phyloP scores from a whole-genome alignment of 2,888 invertebrate genomes.

The Steinernema carpocapsae region DNA sequence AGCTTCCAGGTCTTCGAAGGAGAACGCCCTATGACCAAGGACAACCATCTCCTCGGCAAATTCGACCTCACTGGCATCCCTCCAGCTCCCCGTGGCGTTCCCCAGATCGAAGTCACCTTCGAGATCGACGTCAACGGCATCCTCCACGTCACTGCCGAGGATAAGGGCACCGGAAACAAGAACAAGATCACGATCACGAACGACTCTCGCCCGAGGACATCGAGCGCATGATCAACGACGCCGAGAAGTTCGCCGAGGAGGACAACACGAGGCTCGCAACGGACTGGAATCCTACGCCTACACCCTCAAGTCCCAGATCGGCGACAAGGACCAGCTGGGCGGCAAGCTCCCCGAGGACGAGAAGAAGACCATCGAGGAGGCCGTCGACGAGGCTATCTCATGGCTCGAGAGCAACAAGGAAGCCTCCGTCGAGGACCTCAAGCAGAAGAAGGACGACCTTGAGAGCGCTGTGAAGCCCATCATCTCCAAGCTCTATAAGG shows the following conservation, averaged over 20 bases:
- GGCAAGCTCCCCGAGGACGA: conserved; percentile 84
- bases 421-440: conserved; percentile 72
- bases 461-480: conserved; percentile 96
- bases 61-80: conserved; percentile 79
- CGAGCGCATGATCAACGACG: conserved; percentile 97
- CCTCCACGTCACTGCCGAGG: conserved; percentile 86
- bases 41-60: conserved; percentile 96
- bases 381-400: conserved; percentile 94
- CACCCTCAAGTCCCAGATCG: conserved; percentile 87
- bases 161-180: conserved; percentile 97
- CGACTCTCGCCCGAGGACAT: conserved; percentile 97
- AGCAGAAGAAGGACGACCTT: conserved; percentile 89
- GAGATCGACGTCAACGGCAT: conserved; percentile 73
- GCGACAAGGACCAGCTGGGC: conserved; percentile 95
- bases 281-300: conserved; percentile 96
- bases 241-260: conserved; percentile 97
- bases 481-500: conserved; percentile 90
- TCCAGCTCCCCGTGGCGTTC: conserved; percentile 65
- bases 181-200: conserved; percentile 99
- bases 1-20: conserved; percentile 84
- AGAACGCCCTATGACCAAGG: conserved; percentile 99
- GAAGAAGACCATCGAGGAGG: conserved; percentile 88
- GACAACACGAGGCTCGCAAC: conserved; percentile 93
- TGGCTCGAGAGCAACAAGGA: conserved; percentile 90
- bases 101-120: conserved; percentile 69